Evolutionary conservation across 2,888 invertebrate species (phyloP), one percentile per base, ranked within the genome.

Genomic region (Caenorhabditis angaria): DNA sequence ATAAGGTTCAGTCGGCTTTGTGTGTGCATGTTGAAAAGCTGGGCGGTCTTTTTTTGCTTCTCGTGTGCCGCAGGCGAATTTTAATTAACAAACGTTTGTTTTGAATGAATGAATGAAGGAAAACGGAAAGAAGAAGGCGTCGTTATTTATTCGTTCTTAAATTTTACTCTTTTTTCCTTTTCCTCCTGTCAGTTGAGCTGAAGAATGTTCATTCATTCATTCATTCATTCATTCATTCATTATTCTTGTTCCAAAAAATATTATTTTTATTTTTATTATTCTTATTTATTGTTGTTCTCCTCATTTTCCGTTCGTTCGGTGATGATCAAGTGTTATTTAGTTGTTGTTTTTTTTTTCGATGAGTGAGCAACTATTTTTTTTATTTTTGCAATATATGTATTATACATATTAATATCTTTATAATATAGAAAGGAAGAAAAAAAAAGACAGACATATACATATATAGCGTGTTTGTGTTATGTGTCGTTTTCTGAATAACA

Each of bases 21-120:
- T 3, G 3, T 41, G 41, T 6, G 18, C 32, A 41, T 12, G 22
- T 51, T 51, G 24, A 51, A 51, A 51, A 51, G 25, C 20, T n/a
- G 4, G 22, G 22, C 25, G 22, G 4, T 51, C 12, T 22, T 6
- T 35, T 35, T 35, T 35, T 35, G 6, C 14, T 14, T 10, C 14
- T 35, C 12, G 4, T 8, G 3, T 51, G 22, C 51, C 51, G 5
- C 51, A 27, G 27, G 27, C 55, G 50, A 64, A 61, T 70, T 70
- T 64, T 70, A 64, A 70, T 70, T 70, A 70, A 64, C 69, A 61
- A 70, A 61, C 61, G 69, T 61, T 70, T 68, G 68, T 63, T 68
- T 68, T 64, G 61, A 70, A 24, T 5, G 18, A 54, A 58, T 35
- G 25, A 55, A 54, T 35, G 28, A 53, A 35, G 41, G 48, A 24